Conservation (phyloP, 2,888 invertebrate species). For the Mylabris sibirica region DNA sequence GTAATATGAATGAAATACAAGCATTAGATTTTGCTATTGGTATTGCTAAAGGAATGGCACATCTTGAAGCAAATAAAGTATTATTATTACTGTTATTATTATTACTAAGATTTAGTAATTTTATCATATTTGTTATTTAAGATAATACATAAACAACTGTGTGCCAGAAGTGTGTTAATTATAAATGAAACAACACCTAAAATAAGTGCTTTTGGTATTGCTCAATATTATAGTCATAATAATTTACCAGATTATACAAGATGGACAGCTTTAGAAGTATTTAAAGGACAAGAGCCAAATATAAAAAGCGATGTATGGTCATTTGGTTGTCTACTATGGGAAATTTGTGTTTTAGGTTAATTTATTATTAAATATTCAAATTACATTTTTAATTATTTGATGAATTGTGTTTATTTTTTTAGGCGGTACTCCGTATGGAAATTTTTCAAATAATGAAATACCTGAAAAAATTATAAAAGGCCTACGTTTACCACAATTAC, state of each 20-base stretch:
- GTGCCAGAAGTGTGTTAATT: conserved; percentile 76
- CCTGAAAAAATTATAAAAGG: conserved; percentile 74
- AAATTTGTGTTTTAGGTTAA: conserved; percentile 75
- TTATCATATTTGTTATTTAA: conserved; percentile 45
- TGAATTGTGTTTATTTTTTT: conserved; percentile 28
- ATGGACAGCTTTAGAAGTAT: conserved; percentile 82
- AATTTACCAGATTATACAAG: conserved; percentile 77
- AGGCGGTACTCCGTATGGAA: conserved; percentile 79
- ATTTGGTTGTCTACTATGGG: conserved; percentile 84
- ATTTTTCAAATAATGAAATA: conserved; percentile 72
- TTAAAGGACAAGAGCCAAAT: conserved; percentile 74
- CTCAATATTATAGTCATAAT: conserved; percentile 70
- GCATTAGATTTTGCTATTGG: conserved; percentile 72
- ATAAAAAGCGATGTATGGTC: conserved; percentile 84
- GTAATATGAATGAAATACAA: conserved; percentile 68
- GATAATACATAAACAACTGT: conserved; percentile 77
- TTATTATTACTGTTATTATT: conserved; percentile 23
- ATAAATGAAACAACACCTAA: conserved; percentile 73
- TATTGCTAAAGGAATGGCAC: conserved; percentile 76
- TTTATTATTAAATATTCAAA: conserved; percentile 15
- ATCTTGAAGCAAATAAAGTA: conserved; percentile 70
- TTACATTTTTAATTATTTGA: background rate
- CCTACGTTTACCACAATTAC: conserved; percentile 75
- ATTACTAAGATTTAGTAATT: background rate
- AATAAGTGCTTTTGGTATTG: conserved; percentile 77